Conservation (phyloP, 2,113 vertebrate genomes). For the Plecturocebus donacophilus region DNA sequence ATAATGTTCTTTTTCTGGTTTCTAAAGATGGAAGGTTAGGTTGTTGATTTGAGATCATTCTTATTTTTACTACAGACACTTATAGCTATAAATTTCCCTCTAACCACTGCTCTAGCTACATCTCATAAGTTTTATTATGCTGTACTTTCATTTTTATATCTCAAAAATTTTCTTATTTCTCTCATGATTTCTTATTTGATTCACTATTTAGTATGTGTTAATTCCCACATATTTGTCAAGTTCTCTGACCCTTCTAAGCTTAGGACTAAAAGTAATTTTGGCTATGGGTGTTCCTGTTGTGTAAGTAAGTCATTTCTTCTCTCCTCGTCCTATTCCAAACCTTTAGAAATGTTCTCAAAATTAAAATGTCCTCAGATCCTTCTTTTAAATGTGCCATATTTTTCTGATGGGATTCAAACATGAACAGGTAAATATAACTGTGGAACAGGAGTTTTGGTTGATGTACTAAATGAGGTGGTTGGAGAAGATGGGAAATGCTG, state of each 20-base stretch:
- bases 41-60: not conserved
- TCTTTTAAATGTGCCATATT: not conserved
- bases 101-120: not conserved
- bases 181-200: not conserved
- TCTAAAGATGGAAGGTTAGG: not conserved
- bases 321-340: not conserved
- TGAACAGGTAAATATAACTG: not conserved
- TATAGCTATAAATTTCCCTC: not conserved
- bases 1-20: not conserved
- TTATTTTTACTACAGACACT: not conserved
- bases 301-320: not conserved
- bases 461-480: not conserved
- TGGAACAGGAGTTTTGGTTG: not conserved
- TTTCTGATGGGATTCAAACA: not conserved
- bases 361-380: not conserved
- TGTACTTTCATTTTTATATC: not conserved
- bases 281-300: not conserved
- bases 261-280: not conserved
- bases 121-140: not conserved
- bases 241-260: not conserved
- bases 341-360: not conserved
- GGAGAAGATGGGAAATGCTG: not conserved
- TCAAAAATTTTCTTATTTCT: not conserved
- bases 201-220: not conserved
- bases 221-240: not conserved